phyloP scores from a whole-genome alignment of 2,113 vertebrate species.

The Serilophus lunatus region DNA sequence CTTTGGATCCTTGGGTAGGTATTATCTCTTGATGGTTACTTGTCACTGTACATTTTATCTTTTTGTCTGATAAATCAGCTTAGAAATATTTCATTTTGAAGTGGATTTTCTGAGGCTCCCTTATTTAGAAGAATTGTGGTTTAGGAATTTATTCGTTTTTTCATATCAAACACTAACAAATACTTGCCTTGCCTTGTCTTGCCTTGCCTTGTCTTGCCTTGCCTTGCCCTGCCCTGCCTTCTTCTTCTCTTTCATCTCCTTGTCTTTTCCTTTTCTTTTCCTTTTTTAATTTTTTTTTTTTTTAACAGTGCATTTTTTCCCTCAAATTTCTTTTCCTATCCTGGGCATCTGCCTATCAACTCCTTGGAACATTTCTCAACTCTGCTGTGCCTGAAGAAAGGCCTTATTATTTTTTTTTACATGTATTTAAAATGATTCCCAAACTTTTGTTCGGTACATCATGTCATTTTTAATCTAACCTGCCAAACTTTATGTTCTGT shows the following conservation, averaged over 20 bases:
- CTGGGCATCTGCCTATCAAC: background rate
- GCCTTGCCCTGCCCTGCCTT: no score
- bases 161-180: background rate
- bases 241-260: no score
- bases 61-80: background rate
- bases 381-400: background rate
- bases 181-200: background rate
- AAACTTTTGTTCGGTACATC: background rate
- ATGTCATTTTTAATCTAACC: background rate
- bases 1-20: background rate
- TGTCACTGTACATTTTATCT: background rate
- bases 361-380: background rate
- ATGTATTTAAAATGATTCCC: background rate
- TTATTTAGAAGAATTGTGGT: background rate
- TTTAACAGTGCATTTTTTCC: background rate
- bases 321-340: background rate
- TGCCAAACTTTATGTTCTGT: background rate
- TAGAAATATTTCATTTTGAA: background rate
- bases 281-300: background rate
- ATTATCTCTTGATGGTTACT: background rate
- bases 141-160: background rate
- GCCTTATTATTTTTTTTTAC: background rate
- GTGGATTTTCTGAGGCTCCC: background rate
- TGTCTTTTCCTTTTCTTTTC: accelerated
- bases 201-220: no score